phyloP scores from a whole-genome alignment of 1,140 invertebrate genomes.

The Eubasilissa regina region DNA sequence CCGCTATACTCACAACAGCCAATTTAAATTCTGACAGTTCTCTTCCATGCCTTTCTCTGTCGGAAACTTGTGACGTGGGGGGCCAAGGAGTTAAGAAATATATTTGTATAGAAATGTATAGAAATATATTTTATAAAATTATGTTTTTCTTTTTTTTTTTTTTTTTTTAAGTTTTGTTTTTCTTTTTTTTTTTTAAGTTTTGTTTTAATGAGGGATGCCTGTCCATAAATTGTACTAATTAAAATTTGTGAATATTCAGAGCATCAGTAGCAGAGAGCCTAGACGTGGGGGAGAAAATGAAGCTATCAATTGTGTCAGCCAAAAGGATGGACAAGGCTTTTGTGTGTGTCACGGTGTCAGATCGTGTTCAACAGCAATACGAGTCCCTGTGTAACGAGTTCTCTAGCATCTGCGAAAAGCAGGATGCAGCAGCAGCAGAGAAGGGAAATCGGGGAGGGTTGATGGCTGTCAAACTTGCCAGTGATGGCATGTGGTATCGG shows the following conservation, averaged over 20 bases:
- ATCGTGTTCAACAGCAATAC: neutral
- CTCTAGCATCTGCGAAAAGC: neutral
- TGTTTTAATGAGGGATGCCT: no score
- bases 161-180: no score
- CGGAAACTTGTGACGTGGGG: no score
- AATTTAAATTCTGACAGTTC: no score
- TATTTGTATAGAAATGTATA: no score
- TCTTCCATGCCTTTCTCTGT: no score
- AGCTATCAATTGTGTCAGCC: neutral
- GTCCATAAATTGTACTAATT: no score
- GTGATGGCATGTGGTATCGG: conserved; percentile 14
- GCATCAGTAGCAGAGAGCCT: neutral
- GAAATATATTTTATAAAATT: no score
- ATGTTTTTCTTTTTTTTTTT: no score
- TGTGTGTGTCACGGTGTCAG: neutral
- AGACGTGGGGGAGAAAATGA: neutral
- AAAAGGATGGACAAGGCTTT: neutral
- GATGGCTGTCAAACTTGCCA: neutral
- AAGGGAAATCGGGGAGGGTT: neutral
- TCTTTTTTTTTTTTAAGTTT: no score
- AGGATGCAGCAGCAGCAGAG: neutral
- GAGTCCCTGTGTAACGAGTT: neutral
- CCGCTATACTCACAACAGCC: no score
- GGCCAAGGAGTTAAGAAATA: no score
- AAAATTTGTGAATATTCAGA: neutral